Base-by-base conservation (phyloP, 2,113 vertebrate species). In the Clarias batrachus region DNA sequence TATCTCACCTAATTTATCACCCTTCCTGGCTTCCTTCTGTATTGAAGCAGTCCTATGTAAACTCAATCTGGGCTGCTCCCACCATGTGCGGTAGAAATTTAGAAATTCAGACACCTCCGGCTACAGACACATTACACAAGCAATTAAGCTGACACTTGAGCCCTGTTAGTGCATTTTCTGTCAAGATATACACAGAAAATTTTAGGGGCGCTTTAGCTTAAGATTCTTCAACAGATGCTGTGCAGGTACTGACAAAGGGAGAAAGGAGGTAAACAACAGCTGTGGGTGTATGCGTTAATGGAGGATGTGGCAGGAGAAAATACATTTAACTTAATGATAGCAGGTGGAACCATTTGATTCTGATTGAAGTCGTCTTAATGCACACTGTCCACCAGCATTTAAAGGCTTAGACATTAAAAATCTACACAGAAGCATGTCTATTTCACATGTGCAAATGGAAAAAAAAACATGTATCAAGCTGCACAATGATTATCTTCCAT, bases 71-170 rank as follows among this genome's bases (percentile, higher is more conserved):
- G 85, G 19, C 6, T 71, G 37, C 80, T 56, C 68, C 66, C 56
- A 23, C 57, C 56, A 71, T 57, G 25, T 82, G 17, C 65, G 73
- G 56, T 8, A 57, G n/a, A n/a, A n/a, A n/a, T n/a, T n/a, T n/a
- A 70, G 79, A 73, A 62, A 80, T 73, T 25, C 62, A 48, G 56
- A 23, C 17, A 83, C 57, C 70, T 79, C 81, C 66, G 41, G 66
- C 74, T 86, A 73, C 57, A 59, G 48, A 52, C 73, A 86, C 65
- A 66, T 74, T 87, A 66, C 71, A 74, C 85, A 81, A 84, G 70
- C 80, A 82, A 82, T 74, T 87, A 83, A 83, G n/a, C 59, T 9
- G 59, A 82, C 59, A 77, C 27, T 56, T 62, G 10, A 78, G n/a
- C 70, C 48, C 25, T 76, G 19, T 87, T 87, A 54, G 48, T 56